A percentile compares a stretch with the other conserved stretches of the same genome.
Evolutionary conservation across 2,888 invertebrate species (phyloP).

Genomic region (Drosophila mettleri): DNA sequence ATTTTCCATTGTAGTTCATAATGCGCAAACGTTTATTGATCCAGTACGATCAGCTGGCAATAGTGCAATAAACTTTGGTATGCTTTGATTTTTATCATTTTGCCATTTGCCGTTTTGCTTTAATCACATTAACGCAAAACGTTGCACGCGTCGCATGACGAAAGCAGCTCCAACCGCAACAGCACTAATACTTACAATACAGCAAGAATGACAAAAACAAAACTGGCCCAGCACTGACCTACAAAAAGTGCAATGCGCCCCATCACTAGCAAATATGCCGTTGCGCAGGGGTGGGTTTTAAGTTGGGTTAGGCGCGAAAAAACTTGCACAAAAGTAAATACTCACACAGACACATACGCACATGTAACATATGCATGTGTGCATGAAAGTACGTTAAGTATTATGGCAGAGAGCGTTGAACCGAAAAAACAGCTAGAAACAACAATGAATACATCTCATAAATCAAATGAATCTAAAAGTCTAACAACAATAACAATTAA

Average conservation of each 20-base stretch:
- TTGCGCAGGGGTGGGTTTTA: slow-evolving; percentile 62
- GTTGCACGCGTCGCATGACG: slow-evolving; percentile 68
- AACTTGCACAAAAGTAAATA: slow-evolving; percentile 11
- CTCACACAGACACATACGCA: background rate
- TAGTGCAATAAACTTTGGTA: slow-evolving; percentile 64
- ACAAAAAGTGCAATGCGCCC: slow-evolving; percentile 76
- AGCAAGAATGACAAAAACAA: slow-evolving; percentile 4
- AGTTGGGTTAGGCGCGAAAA: slow-evolving; percentile 41
- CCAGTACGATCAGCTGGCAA: background rate
- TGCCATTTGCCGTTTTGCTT: slow-evolving; percentile 46
- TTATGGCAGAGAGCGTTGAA: slow-evolving; percentile 33
- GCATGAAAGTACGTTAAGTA: slow-evolving; percentile 12
- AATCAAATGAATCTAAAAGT: slow-evolving; percentile 12
- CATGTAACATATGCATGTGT: background rate
- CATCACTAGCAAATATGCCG: slow-evolving; percentile 36
- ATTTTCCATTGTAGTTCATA: background rate
- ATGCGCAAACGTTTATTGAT: background rate
- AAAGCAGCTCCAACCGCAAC: slow-evolving; percentile 32
- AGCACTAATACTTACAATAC: slow-evolving; percentile 2
- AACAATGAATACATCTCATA: slow-evolving; percentile 5
- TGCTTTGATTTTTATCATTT: slow-evolving; percentile 62
- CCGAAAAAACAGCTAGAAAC: slow-evolving; percentile 9
- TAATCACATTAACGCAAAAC: slow-evolving; percentile 70
- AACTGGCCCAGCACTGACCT: slow-evolving; percentile 65
- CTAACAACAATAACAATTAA: slow-evolving; percentile 13